Conservation (phyloP, 1,140 invertebrate genomes). For the Trigoniulus corallinus region DNA sequence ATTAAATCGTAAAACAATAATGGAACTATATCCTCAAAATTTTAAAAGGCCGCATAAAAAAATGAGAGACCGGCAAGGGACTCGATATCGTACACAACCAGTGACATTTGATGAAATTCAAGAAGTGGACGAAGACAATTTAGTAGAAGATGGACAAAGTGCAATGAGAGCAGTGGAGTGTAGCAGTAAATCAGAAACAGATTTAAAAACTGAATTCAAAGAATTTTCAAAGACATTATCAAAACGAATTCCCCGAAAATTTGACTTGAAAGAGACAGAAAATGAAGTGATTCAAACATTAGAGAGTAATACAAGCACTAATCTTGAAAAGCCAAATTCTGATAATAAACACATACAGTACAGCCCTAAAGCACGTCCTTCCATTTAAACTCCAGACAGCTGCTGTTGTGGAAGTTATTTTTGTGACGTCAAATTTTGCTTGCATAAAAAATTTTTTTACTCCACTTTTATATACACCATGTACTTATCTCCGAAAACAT, state of each 20-base stretch:
- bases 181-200: not conserved
- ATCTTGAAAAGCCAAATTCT: no score
- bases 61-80: slow-evolving; percentile 14
- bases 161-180: not conserved
- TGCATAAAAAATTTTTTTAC: no score
- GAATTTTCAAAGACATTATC: not conserved
- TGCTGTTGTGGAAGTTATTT: no score
- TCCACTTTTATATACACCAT: no score
- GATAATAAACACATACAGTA: no score
- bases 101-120: slow-evolving; percentile 13
- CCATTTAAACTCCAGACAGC: no score
- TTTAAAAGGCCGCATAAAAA: slow-evolving; percentile 10
- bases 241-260: not conserved
- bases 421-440: no score
- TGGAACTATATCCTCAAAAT: slow-evolving; percentile 16
- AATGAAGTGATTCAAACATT: no score
- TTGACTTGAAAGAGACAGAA: no score
- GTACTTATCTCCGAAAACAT: no score
- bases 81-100: slow-evolving; percentile 13
- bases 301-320: no score
- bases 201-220: not conserved
- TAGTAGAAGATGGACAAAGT: not conserved
- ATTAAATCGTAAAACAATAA: slow-evolving; percentile 23
- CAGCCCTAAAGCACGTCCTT: no score
- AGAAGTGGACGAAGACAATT: slow-evolving; percentile 6